Conservation (phyloP, 2,888 invertebrate genomes). For the Hyppa rectilinea region DNA sequence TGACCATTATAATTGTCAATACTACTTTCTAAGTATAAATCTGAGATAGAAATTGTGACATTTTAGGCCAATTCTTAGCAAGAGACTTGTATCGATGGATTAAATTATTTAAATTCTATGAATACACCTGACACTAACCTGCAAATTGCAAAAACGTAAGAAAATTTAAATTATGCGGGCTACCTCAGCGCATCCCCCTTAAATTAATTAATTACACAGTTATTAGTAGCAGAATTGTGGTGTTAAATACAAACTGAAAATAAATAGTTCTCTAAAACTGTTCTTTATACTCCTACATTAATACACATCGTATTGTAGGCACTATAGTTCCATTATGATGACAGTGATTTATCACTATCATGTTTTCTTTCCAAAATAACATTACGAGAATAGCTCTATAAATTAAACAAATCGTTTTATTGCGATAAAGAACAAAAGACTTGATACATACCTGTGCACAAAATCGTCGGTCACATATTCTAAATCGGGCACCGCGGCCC, state of each 20-base stretch:
- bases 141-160: too few species aligned
- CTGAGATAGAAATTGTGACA: too few species aligned
- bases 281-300: slow-evolving; percentile 32
- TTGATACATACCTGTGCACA: slow-evolving; percentile 90
- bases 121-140: too few species aligned
- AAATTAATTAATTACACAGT: not conserved
- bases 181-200: too few species aligned
- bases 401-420: slow-evolving; percentile 42
- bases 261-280: slow-evolving; percentile 27
- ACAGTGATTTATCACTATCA: slow-evolving; percentile 52
- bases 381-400: slow-evolving; percentile 38
- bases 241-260: slow-evolving; percentile 9
- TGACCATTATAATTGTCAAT: too few species aligned
- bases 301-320: slow-evolving; percentile 26
- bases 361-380: slow-evolving; percentile 49
- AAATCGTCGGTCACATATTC: slow-evolving; percentile 95
- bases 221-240: slow-evolving; percentile 4
- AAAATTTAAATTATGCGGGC: too few species aligned
- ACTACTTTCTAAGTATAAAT: too few species aligned
- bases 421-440: slow-evolving; percentile 30
- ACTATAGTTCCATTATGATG: slow-evolving; percentile 45
- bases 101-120: too few species aligned
- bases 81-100: too few species aligned
- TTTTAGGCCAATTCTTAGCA: too few species aligned
- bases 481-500: slow-evolving; percentile 93